phyloP scores from a whole-genome alignment of 2,113 vertebrate genomes.

The Caranx melampygus region DNA sequence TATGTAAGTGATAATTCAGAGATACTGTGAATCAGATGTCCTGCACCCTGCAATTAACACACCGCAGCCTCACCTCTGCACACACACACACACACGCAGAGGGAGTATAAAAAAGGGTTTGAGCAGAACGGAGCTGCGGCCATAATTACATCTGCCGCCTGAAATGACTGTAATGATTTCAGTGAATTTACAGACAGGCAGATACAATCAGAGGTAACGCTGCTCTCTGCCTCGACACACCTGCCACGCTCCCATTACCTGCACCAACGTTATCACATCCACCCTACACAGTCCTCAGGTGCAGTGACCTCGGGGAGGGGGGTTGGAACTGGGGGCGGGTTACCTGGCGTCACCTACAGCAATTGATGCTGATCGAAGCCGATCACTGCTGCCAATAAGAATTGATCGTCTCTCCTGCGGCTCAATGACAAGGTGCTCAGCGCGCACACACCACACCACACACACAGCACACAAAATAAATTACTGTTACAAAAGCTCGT shows the following conservation, averaged over 20 bases:
- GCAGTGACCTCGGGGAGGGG: neutral
- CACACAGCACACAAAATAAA: slow-evolving; percentile 3
- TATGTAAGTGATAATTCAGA: neutral
- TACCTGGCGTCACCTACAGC: neutral
- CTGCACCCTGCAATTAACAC: neutral
- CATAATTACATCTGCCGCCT: slow-evolving; percentile 18
- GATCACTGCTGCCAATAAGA: slow-evolving; percentile 11
- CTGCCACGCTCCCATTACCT: neutral
- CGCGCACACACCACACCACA: neutral
- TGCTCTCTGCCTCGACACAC: neutral
- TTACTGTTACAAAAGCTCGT: neutral
- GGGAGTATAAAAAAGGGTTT: slow-evolving; percentile 5
- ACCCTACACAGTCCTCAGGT: neutral
- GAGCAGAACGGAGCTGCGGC: slow-evolving; percentile 4
- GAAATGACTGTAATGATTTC: slow-evolving; percentile 3
- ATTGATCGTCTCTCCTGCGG: slow-evolving; percentile 15
- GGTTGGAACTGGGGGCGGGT: neutral
- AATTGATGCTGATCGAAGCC: neutral
- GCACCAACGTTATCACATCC: neutral
- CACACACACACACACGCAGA: neutral
- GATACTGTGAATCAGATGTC: neutral
- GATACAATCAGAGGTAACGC: neutral
- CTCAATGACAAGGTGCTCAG: neutral
- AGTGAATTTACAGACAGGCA: slow-evolving; percentile 4
- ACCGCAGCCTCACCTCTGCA: neutral